Evolutionary conservation across 2,113 vertebrate species (phyloP).

Genomic region (Siphamia tubifer): DNA sequence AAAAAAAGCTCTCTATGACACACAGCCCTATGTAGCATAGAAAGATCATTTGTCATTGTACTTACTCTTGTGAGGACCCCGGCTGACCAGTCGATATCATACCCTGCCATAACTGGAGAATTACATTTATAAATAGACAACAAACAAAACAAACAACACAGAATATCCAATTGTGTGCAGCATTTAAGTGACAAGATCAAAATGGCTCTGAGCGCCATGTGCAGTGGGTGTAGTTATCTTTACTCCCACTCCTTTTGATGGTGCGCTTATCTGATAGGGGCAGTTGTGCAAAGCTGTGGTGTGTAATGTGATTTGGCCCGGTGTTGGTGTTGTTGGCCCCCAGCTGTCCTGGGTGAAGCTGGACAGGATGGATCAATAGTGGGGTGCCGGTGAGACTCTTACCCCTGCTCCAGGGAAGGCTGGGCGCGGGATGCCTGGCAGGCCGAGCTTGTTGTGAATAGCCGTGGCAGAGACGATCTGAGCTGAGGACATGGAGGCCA

Average conservation of each 20-base stretch:
- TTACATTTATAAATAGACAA: slow-evolving; percentile 64
- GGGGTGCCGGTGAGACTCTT: slow-evolving; percentile 73
- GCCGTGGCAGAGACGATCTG: slow-evolving; percentile 99
- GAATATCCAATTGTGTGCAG: slow-evolving; percentile 48
- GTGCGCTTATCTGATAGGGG: slow-evolving; percentile 74
- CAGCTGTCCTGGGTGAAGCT: slow-evolving; percentile 53
- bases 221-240: slow-evolving; percentile 71
- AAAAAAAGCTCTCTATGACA: no score
- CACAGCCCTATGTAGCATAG: no score
- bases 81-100: slow-evolving; percentile 97
- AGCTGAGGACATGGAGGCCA: slow-evolving; percentile 99
- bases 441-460: slow-evolving; percentile 99
- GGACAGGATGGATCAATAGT: slow-evolving; percentile 54
- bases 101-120: slow-evolving; percentile 94
- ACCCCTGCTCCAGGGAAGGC: slow-evolving; percentile 97
- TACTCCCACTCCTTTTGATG: slow-evolving; percentile 66
- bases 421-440: slow-evolving; percentile 96
- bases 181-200: slow-evolving; percentile 53
- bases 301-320: slow-evolving; percentile 77
- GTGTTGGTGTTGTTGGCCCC: slow-evolving; percentile 33
- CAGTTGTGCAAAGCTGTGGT: slow-evolving; percentile 62
- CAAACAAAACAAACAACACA: slow-evolving; percentile 51
- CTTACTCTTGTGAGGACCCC: slow-evolving; percentile 99
- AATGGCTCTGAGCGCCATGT: slow-evolving; percentile 45
- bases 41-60: slow-evolving; percentile 7